Evolutionary conservation across 2,888 invertebrate species (phyloP).

Genomic region (Ormyrus rosae): DNA sequence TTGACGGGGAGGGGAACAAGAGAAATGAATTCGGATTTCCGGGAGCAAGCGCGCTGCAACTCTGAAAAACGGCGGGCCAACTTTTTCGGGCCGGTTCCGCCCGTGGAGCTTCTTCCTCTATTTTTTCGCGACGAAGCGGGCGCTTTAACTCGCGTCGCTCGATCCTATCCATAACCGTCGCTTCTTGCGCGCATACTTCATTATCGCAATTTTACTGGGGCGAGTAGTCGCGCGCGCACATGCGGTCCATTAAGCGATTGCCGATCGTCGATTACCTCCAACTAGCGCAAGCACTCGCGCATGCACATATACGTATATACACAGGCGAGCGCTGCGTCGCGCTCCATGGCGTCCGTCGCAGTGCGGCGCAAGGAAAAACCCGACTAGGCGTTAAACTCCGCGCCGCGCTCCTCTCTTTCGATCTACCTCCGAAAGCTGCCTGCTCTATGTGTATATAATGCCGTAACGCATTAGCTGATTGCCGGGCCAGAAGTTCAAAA

Average conservation of each 20-base stretch:
- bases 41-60: background rate
- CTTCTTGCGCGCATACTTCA: constrained; percentile 30
- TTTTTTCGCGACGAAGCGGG: background rate
- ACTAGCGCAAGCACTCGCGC: too few relatives aligned
- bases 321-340: background rate
- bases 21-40: constrained; percentile 41
- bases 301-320: too few relatives aligned
- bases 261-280: constrained; percentile 43
- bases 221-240: background rate
- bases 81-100: background rate
- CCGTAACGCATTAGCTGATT: constrained; percentile 54
- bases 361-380: constrained; percentile 3
- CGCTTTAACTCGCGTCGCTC: background rate
- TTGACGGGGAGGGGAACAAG: constrained; percentile 6
- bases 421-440: background rate
- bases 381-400: constrained; percentile 8
- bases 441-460: background rate
- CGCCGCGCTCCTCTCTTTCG: background rate
- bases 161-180: constrained; percentile 26
- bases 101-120: background rate
- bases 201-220: constrained; percentile 36
- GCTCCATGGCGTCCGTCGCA: background rate
- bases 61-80: constrained; percentile 4
- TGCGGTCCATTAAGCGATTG: constrained; percentile 52
- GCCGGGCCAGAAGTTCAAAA: constrained; percentile 31